These are phyloP conservation scores for Epicampocera succincta DNA, from an alignment of 2,888 invertebrate genomes.

Conservation along the genomic window DNA sequence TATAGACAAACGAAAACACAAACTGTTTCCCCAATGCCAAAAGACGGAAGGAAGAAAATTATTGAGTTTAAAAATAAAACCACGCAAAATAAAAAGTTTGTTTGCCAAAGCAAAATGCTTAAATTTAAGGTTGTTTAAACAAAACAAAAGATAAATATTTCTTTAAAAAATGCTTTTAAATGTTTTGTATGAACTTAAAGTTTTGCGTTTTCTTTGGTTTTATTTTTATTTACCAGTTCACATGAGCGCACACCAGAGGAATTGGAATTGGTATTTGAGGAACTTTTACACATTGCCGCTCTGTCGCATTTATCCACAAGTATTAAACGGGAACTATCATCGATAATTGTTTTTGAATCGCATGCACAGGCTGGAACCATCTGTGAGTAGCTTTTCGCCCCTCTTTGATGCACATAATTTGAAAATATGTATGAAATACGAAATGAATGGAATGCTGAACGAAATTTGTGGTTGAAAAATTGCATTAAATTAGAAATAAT, in stretches of 20 bases:
- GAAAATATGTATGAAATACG: too few relatives aligned
- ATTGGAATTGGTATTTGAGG: constrained; percentile 91
- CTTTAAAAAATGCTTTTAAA: constrained; percentile 4
- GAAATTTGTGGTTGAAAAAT: constrained; percentile 9
- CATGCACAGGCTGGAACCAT: constrained; percentile 89
- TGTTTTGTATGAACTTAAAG: neutral
- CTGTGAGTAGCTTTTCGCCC: constrained; percentile 82
- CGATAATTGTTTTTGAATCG: constrained; percentile 90
- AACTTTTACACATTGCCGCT: constrained; percentile 90
- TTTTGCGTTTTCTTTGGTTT: constrained; percentile 19
- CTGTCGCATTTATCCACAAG: constrained; percentile 90
- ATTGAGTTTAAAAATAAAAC: constrained; percentile 28
- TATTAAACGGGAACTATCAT: constrained; percentile 90
- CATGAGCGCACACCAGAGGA: constrained; percentile 90
- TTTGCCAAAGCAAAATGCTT: neutral
- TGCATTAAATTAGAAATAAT: constrained; percentile 7
- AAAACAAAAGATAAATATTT: constrained; percentile 11
- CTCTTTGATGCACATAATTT: neutral
- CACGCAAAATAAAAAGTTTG: neutral
- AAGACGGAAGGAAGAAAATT: constrained; percentile 36
- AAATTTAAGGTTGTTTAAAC: constrained; percentile 8
- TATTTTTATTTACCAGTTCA: constrained; percentile 82
- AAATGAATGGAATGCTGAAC: neutral
- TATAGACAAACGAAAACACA: constrained; percentile 10
- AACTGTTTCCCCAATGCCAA: constrained; percentile 25